phyloP scores from a whole-genome alignment of 2,113 vertebrate species.

The Pungitius pungitius region DNA sequence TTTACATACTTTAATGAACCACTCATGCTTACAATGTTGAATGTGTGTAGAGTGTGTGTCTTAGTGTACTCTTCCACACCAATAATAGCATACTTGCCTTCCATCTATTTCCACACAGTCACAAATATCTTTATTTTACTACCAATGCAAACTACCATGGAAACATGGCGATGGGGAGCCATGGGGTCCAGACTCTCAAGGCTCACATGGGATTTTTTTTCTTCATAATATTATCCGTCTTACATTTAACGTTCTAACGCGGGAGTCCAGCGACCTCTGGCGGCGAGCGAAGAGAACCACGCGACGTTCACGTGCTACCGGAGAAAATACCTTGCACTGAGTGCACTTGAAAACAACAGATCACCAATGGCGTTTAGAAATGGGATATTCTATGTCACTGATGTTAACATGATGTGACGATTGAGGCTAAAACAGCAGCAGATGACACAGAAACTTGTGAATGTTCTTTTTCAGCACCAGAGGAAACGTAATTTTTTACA shows the following conservation, averaged over 20 bases:
- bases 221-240: background rate
- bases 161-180: conserved; percentile 81
- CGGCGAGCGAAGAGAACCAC: background rate
- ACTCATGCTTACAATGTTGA: background rate
- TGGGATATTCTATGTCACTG: background rate
- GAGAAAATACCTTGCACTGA: background rate
- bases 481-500: background rate
- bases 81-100: background rate
- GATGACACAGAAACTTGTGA: background rate
- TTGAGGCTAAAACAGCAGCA: background rate
- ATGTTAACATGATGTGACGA: background rate
- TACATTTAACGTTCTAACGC: background rate
- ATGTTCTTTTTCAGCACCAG: background rate
- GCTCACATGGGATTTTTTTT: conserved; percentile 72
- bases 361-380: background rate
- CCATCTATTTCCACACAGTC: conserved; percentile 63
- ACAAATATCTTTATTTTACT: conserved; percentile 86
- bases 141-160: conserved; percentile 90
- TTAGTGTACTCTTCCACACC: background rate
- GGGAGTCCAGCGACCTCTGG: conserved; percentile 32
- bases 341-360: background rate
- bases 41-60: background rate
- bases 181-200: conserved; percentile 85
- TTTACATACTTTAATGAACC: background rate
- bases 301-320: background rate